Evolutionary conservation across 2,113 vertebrate species (phyloP), one percentile per base, ranked within the genome.

Genomic region (Pteropus alecto): DNA sequence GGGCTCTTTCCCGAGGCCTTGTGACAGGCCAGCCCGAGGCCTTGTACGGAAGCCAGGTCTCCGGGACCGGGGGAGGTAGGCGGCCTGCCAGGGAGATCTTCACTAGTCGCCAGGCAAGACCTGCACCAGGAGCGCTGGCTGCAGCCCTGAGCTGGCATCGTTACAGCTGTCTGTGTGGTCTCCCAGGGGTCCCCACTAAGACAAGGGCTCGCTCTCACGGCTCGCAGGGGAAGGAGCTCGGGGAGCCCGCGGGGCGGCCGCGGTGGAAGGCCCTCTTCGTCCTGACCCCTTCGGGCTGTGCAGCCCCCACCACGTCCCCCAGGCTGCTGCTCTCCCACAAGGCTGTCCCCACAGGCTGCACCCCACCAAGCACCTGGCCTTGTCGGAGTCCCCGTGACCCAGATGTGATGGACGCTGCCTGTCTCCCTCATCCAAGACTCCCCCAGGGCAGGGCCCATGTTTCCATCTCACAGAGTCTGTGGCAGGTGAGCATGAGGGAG

Each of bases 101-200:
- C 63, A n/a, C 26, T 15, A 5, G 35, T 7, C 67, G 7, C n/a
- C 71, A 15, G 51, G 41, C 16, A 0, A 33, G 38, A 18, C 26
- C 63, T 33, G 22, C 46, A 10, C 56, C 11, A 6, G 38, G 67
- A 43, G 6, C 14, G 14, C 19, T 18, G 21, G 14, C 51, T 1
- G 48, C 33, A 68, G 30, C 51, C 8, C 4, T 7, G 56, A 60
- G 18, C 58, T 24, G 41, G 77, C 28, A 5, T 71, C 9, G 1
- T 10, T 16, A 0, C 1, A n/a, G 3, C 58, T 9, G 2, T 9
- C 14, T 24, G 0, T 10, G 5, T 13, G 54, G 30, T 19, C 70
- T 33, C n/a, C 7, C 33, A 12, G 51, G 73, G 0, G n/a, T 21
- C 30, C 41, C 48, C 46, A 3, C n/a, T 41, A 2, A 41, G 18